Evolutionary conservation across 1,140 invertebrate genomes (phyloP).

Genomic region (Dermatophagoides farinae): DNA sequence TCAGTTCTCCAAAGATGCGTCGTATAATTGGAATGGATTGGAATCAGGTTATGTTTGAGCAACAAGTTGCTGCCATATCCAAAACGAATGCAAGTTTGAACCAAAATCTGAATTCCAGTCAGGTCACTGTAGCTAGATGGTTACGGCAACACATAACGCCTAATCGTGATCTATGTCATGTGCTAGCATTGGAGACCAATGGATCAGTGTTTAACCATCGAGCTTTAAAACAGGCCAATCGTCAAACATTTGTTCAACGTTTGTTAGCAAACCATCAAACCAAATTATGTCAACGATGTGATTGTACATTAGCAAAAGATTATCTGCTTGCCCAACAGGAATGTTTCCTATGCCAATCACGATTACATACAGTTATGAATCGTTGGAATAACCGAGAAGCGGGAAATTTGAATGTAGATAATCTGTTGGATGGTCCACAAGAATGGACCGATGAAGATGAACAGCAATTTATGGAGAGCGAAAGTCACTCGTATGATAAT

Average conservation of each 20-base stretch:
- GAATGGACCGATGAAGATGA: not conserved
- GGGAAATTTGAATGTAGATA: not conserved
- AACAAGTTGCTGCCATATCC: not conserved
- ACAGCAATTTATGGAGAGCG: not conserved
- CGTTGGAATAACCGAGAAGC: not conserved
- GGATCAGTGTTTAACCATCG: slow-evolving; percentile 6
- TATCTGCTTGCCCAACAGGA: not conserved
- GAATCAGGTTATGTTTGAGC: not conserved
- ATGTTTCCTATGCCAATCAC: not conserved
- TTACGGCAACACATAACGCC: not conserved
- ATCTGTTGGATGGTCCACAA: not conserved
- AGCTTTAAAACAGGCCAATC: slow-evolving; percentile 9
- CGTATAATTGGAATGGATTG: not conserved
- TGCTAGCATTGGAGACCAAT: slow-evolving; percentile 10
- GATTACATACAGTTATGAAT: not conserved
- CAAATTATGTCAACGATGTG: not conserved
- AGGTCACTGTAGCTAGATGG: not conserved
- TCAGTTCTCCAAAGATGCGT: not conserved
- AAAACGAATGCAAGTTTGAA: not conserved
- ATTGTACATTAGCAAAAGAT: slow-evolving; percentile 3
- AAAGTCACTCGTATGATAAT: not conserved
- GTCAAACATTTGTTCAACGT: not conserved
- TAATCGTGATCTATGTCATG: slow-evolving; percentile 7
- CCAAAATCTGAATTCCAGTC: not conserved
- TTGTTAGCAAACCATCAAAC: not conserved